A percentile compares a stretch with the other conserved stretches of the same genome.
Conservation (phyloP, 2,888 invertebrate genomes). For the Hirudinaria manillensis region DNA sequence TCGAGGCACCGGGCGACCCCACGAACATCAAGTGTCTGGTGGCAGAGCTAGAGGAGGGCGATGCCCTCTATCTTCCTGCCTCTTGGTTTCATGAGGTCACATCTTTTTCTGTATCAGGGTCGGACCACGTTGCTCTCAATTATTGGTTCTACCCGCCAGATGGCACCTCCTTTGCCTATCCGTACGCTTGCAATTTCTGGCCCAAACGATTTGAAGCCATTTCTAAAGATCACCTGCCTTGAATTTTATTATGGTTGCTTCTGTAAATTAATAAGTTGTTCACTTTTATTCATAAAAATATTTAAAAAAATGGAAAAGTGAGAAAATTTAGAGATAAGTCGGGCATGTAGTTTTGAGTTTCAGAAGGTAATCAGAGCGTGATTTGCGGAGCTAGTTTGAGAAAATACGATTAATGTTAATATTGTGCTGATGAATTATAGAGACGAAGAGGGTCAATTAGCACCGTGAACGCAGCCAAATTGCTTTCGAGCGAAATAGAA, state of each 20-base stretch:
- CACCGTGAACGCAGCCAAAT: no score
- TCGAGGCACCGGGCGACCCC: constrained; percentile 6
- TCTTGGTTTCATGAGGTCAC: constrained; percentile 38
- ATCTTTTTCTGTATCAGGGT: constrained; percentile 26
- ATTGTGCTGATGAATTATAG: no score
- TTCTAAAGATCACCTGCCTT: not conserved
- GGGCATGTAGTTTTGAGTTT: no score
- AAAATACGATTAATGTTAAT: no score
- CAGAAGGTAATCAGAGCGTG: no score
- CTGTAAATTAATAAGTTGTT: not conserved
- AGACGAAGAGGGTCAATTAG: no score
- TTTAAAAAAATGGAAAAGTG: not conserved
- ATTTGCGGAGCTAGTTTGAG: no score
- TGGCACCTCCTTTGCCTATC: constrained; percentile 13
- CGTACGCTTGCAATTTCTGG: constrained; percentile 36
- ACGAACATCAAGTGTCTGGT: constrained; percentile 23
- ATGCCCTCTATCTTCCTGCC: constrained; percentile 36
- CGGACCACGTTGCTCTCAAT: constrained; percentile 35
- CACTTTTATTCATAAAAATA: not conserved
- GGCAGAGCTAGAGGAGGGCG: constrained; percentile 26
- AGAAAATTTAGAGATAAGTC: no score
- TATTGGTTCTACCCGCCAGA: constrained; percentile 38
- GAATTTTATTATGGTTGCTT: not conserved
- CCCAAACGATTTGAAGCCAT: constrained; percentile 29
- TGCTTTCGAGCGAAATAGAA: no score